Evolutionary conservation across 2,888 invertebrate species (phyloP).

Genomic region (Nomada flava): DNA sequence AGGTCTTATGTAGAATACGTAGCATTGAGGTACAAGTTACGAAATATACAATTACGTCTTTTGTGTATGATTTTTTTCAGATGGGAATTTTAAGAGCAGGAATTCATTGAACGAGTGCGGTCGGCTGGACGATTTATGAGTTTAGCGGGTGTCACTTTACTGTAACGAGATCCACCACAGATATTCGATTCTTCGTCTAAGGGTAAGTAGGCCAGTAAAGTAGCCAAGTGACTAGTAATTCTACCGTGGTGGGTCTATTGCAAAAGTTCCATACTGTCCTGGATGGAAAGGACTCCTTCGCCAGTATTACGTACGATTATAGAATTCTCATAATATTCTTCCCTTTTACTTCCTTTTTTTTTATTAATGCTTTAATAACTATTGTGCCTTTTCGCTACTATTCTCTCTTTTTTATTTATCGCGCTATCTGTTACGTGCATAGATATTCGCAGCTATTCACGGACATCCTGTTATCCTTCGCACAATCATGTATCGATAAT

Average conservation of each 20-base stretch:
- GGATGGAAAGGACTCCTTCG: conserved; percentile 41
- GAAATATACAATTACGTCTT: too few species aligned
- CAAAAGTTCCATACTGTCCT: conserved; percentile 47
- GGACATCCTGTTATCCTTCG: too few species aligned
- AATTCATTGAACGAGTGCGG: conserved; percentile 39
- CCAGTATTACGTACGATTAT: conserved; percentile 19
- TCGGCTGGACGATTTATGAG: conserved; percentile 28
- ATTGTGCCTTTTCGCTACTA: too few species aligned
- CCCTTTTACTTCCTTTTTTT: too few species aligned
- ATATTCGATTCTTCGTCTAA: conserved; percentile 74
- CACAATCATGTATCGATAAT: background rate
- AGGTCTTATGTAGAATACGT: too few species aligned
- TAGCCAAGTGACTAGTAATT: conserved; percentile 70
- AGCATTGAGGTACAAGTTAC: too few species aligned
- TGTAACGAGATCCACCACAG: conserved; percentile 73
- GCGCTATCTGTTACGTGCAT: background rate
- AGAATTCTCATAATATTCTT: conserved; percentile 20
- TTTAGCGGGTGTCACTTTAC: conserved; percentile 68
- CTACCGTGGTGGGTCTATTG: conserved; percentile 71
- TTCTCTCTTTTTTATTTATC: too few species aligned
- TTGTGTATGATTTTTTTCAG: background rate
- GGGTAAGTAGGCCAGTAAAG: conserved; percentile 74
- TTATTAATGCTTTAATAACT: too few species aligned
- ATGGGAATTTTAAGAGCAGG: background rate
- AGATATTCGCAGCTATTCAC: background rate